phyloP scores from a whole-genome alignment of 2,888 invertebrate species.

The Ptilodon capucinus region DNA sequence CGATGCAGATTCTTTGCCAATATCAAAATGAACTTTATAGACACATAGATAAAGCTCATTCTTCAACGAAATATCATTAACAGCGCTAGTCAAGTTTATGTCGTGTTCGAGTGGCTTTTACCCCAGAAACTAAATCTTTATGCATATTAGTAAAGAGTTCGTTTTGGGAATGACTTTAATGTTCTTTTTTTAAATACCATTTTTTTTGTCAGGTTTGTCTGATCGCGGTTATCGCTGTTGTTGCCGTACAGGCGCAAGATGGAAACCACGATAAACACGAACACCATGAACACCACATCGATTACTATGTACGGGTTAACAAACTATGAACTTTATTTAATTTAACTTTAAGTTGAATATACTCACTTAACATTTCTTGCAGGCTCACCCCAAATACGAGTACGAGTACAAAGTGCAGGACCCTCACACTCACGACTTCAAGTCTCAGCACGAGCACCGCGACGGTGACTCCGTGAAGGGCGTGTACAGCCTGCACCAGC shows the following conservation, averaged over 20 bases:
- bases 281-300: conserved; percentile 1
- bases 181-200: background rate
- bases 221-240: background rate
- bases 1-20: too few relatives aligned
- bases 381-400: conserved; percentile 58
- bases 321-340: background rate
- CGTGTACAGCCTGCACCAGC: conserved; percentile 65
- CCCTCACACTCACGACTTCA: conserved; percentile 69
- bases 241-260: background rate
- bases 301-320: conserved; percentile 10
- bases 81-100: too few relatives aligned
- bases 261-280: background rate
- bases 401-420: conserved; percentile 70
- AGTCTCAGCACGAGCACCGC: conserved; percentile 52
- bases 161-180: too few relatives aligned
- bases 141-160: too few relatives aligned
- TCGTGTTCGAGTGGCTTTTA: too few relatives aligned
- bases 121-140: too few relatives aligned
- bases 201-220: background rate
- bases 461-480: conserved; percentile 60
- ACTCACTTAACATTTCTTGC: background rate
- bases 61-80: too few relatives aligned
- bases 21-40: too few relatives aligned
- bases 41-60: too few relatives aligned
- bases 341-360: background rate